These are phyloP conservation scores for Leptopilina boulardi DNA, from an alignment of 1,140 invertebrate species.

Conservation along the genomic window DNA sequence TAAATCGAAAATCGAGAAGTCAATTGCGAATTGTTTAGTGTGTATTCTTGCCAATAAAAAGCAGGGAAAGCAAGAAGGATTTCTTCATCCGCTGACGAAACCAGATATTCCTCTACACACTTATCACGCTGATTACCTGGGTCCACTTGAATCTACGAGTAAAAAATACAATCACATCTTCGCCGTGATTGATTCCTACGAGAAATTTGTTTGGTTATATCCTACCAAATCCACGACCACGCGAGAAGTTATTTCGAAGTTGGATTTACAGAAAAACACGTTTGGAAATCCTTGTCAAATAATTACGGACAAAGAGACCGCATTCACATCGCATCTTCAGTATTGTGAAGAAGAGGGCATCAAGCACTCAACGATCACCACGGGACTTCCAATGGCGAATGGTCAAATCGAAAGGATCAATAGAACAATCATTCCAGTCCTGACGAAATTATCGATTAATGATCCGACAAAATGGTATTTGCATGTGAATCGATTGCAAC, in stretches of 20 bases:
- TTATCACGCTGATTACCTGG: not conserved
- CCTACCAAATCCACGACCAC: constrained; percentile 43
- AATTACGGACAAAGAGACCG: constrained; percentile 59
- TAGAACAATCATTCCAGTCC: constrained; percentile 47
- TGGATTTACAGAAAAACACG: constrained; percentile 40
- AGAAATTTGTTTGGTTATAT: constrained; percentile 30
- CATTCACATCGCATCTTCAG: constrained; percentile 49
- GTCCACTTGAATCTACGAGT: constrained; percentile 59
- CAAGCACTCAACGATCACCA: constrained; percentile 53
- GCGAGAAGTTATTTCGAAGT: constrained; percentile 44
- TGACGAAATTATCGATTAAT: constrained; percentile 52
- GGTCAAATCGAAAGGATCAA: constrained; percentile 61
- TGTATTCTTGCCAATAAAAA: constrained; percentile 46
- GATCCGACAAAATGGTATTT: constrained; percentile 61
- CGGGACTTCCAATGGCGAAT: constrained; percentile 59
- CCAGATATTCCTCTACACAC: too few relatives aligned
- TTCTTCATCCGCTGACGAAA: too few relatives aligned
- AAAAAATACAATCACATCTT: constrained; percentile 70
- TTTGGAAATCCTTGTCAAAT: constrained; percentile 67
- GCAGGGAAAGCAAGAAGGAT: constrained; percentile 39
- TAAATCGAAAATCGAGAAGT: not conserved
- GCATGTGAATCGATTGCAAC: constrained; percentile 59
- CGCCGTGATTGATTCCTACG: constrained; percentile 58
- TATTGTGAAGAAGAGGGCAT: constrained; percentile 61
- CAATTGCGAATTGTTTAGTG: constrained; percentile 41